Conservation (phyloP, 2,888 invertebrate species). For the Koerneria pararmatus region DNA sequence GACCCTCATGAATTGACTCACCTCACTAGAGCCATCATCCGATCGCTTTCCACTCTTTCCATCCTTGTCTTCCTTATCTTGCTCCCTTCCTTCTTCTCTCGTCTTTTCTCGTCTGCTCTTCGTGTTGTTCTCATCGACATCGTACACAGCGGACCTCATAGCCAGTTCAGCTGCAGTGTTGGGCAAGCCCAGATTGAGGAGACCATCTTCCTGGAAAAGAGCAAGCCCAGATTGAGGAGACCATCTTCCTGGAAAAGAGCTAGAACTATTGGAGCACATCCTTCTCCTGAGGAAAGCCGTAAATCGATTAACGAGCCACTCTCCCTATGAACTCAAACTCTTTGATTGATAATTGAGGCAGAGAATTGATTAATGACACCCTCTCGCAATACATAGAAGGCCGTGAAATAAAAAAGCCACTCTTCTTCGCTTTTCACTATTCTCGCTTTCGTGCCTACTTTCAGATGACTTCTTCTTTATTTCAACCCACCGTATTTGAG, state of each 20-base stretch:
- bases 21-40: background rate
- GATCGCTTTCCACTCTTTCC: constrained; percentile 23
- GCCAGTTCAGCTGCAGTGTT: constrained; percentile 36
- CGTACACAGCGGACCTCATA: constrained; percentile 9
- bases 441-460: too few relatives aligned
- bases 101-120: constrained; percentile 22
- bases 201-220: constrained; percentile 1
- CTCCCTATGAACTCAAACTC: background rate
- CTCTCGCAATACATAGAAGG: too few relatives aligned
- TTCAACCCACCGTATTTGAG: too few relatives aligned
- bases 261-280: constrained; percentile 13
- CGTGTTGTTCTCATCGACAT: constrained; percentile 7
- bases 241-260: background rate
- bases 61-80: constrained; percentile 13
- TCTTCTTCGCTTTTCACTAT: too few relatives aligned
- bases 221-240: background rate
- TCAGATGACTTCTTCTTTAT: too few relatives aligned
- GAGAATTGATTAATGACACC: background rate
- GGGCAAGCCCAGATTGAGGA: constrained; percentile 30
- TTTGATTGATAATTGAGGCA: background rate
- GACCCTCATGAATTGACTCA: background rate
- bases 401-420: too few relatives aligned
- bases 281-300: background rate
- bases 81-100: constrained; percentile 24
- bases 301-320: background rate